These are phyloP conservation scores for Corythornis cristatus DNA, from an alignment of 2,113 vertebrate species.

Conservation along the genomic window DNA sequence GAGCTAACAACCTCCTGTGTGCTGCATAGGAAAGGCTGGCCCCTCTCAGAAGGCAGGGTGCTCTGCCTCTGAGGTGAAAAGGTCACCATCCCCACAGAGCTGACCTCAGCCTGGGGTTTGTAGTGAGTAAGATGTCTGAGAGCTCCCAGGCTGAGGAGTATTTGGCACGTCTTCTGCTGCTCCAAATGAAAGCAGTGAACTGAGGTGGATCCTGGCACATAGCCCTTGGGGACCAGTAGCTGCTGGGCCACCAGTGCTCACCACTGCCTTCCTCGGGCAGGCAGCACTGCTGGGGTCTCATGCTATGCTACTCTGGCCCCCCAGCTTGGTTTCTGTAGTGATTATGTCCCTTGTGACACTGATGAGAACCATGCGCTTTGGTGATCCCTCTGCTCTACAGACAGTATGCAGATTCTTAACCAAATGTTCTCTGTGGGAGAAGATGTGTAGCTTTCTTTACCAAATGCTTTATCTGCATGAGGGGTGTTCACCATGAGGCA, in stretches of 20 bases:
- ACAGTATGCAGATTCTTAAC: background rate
- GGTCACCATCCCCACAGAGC: background rate
- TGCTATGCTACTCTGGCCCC: background rate
- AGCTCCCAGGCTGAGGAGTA: background rate
- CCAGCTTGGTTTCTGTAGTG: background rate
- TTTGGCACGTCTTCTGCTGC: background rate
- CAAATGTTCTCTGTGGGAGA: background rate
- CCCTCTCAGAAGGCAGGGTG: fast-evolving
- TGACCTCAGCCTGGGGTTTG: background rate
- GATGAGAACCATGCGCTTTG: background rate
- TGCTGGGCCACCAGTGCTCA: background rate
- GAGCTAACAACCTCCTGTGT: background rate
- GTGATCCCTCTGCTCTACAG: background rate
- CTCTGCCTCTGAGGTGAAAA: background rate
- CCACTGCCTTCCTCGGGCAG: background rate
- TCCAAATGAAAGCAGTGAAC: background rate
- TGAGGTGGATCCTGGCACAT: background rate
- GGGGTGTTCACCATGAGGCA: fast-evolving
- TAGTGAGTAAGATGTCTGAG: fast-evolving
- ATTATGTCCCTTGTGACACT: background rate
- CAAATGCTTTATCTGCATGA: background rate
- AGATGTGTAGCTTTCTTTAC: background rate
- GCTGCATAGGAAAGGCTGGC: background rate
- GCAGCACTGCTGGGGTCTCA: background rate
- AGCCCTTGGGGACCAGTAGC: background rate